Base-by-base conservation (phyloP, 2,797 vertebrate genomes). In the Heteromormyrus szaboi region DNA sequence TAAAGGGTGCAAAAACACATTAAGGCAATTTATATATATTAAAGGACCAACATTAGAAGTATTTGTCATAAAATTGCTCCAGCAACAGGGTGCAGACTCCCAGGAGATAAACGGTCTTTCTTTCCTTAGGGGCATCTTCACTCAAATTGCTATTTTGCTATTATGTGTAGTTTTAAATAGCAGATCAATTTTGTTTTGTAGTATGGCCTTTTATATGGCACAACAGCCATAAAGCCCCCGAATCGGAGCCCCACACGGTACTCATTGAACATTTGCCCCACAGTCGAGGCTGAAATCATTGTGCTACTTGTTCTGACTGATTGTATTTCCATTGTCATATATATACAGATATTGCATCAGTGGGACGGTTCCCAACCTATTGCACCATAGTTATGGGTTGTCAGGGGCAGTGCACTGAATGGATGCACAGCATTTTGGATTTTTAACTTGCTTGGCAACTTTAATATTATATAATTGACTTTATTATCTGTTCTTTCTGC, bases 1-100 rank as follows among this genome's bases (percentile, higher is more conserved):
- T 56, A 56, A 37, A 22, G 53, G 33, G 29, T 41, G 53, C 29
- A 86, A 53, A 59, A 86, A 54, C 48, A 85, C 83, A 85, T 51
- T 22, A 22, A 86, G 25, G 50, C 84, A 86, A 86, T 56, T 37
- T 53, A 86, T 50, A 86, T 29, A 56, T n/a, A 56, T 56, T 53
- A 41, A 86, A 59, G 85, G 14, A 86, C 33, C 53, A 22, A 56
- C 33, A 59, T 56, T 59, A 56, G 53, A 86, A 41, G 85, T 53
- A 86, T 86, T 86, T 86, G 85, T 86, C 85, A 62, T 56, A 86
- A 41, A 86, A 59, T 56, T 88, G 88, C 85, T 83, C 88, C 91
- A 90, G 91, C 90, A 91, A 90, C 89, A 87, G 88, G 90, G 88
- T 62, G 89, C 81, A 85, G 62, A 51, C 68, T 91, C 92, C 90